Evolutionary conservation across 2,113 vertebrate species (phyloP).

Genomic region (Fukomys damarensis): DNA sequence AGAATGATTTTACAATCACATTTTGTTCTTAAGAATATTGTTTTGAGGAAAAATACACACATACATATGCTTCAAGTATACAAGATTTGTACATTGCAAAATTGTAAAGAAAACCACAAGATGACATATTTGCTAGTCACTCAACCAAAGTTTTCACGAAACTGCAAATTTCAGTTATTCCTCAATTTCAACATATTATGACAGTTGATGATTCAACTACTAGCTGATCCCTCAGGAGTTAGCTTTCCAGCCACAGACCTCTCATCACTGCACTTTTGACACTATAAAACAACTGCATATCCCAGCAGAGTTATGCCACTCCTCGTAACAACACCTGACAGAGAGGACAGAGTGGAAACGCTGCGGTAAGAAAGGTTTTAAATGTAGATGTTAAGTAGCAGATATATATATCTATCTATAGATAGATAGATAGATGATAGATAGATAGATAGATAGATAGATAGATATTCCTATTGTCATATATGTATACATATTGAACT

Average conservation of each 20-base stretch:
- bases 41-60: background rate
- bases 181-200: constrained; percentile 45
- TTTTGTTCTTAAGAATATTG: background rate
- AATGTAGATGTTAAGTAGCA: background rate
- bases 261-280: background rate
- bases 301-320: background rate
- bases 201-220: constrained; percentile 51
- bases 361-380: constrained; percentile 47
- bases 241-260: background rate
- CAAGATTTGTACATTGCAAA: background rate
- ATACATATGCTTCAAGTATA: background rate
- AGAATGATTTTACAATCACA: background rate
- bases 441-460: no score
- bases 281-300: constrained; percentile 52
- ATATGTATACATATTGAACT: background rate
- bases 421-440: no score
- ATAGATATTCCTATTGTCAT: background rate
- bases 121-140: background rate
- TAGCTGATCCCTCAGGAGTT: constrained; percentile 27
- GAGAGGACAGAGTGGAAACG: background rate
- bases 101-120: constrained; percentile 34
- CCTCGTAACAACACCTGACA: background rate
- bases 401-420: no score
- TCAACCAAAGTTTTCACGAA: constrained; percentile 51
- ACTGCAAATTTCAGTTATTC: constrained; percentile 30